Base-by-base conservation (phyloP, 2,797 vertebrate genomes). In the Pampus argenteus region DNA sequence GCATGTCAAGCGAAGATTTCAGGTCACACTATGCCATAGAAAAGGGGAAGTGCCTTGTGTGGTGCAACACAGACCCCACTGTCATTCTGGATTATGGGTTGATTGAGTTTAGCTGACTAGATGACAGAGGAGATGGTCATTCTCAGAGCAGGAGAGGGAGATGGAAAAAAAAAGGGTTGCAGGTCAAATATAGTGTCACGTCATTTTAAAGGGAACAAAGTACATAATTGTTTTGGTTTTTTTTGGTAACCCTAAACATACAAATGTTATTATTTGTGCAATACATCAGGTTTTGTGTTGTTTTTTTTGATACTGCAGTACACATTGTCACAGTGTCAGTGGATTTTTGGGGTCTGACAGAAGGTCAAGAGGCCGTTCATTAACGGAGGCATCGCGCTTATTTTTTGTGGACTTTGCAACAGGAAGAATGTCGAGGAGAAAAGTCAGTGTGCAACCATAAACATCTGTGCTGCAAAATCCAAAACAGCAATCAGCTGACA, bases 91-190 rank as follows among this genome's bases (percentile, higher is more conserved):
- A 91, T 91, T 91, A 91, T 59, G 80, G 57, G 23, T 63, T 83
- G 84, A 87, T 82, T 88, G 86, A 87, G 80, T 1, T 90, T 79
- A 78, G 80, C 64, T 74, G 83, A 79, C 54, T 59, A 85, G 82
- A 87, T 90, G 87, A 92, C 86, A 88, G 87, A 83, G 73, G 78
- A 80, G 85, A 84, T 91, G 78, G 81, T 90, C 81, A 82, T 84
- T 90, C 76, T 80, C 73, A 83, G 86, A 79, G 79, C 57, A 79
- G 49, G 50, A 47, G 23, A 69, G 78, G 20, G 38, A 66, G 28
- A 65, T 42, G 36, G 18, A 10, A 34, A 58, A 31, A n/a, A 18
- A 42, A 47, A n/a, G 13, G 23, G 38, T 67, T 60, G 28, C 38
- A 29, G 60, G 82, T 85, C 68, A 76, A 63, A 69, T 54, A 58